Conservation (phyloP, 2,888 invertebrate genomes). For the Embidobia sp. region DNA sequence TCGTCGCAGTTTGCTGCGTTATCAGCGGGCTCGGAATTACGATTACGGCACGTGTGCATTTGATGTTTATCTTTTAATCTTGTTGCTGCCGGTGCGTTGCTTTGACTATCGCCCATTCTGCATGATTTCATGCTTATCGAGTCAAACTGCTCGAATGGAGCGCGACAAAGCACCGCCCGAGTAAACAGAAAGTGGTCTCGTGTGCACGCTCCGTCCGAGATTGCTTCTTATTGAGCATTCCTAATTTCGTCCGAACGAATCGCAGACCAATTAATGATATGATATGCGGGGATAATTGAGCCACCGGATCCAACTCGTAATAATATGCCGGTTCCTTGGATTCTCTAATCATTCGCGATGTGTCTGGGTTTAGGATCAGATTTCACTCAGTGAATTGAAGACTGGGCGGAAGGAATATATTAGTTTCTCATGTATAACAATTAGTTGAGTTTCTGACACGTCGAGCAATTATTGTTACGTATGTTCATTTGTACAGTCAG, state of each 20-base stretch:
- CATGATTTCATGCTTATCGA: constrained; percentile 22
- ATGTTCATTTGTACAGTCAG: too few relatives aligned
- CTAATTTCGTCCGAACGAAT: constrained; percentile 1
- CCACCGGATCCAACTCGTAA: background rate
- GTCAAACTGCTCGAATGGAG: constrained; percentile 9
- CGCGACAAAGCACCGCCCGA: constrained; percentile 1
- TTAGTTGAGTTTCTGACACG: too few relatives aligned
- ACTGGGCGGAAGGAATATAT: background rate
- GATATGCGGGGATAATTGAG: constrained; percentile 11
- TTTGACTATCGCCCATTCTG: constrained; percentile 30
- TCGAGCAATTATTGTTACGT: too few relatives aligned
- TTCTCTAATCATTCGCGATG: constrained; percentile 3
- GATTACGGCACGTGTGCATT: constrained; percentile 33
- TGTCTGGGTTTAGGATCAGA: too few relatives aligned
- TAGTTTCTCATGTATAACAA: too few relatives aligned
- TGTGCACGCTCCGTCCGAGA: background rate
- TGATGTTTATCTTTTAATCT: constrained; percentile 44
- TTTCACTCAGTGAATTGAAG: background rate
- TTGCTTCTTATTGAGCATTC: constrained; percentile 5
- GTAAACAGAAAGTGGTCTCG: background rate
- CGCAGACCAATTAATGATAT: constrained; percentile 5
- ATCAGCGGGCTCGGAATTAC: constrained; percentile 27
- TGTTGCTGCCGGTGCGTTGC: background rate
- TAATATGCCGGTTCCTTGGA: constrained; percentile 1
- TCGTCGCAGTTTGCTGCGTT: constrained; percentile 17